Evolutionary conservation across 2,113 vertebrate genomes (phyloP), one percentile per base, ranked within the genome.

Genomic region (Nycticebus coucang): DNA sequence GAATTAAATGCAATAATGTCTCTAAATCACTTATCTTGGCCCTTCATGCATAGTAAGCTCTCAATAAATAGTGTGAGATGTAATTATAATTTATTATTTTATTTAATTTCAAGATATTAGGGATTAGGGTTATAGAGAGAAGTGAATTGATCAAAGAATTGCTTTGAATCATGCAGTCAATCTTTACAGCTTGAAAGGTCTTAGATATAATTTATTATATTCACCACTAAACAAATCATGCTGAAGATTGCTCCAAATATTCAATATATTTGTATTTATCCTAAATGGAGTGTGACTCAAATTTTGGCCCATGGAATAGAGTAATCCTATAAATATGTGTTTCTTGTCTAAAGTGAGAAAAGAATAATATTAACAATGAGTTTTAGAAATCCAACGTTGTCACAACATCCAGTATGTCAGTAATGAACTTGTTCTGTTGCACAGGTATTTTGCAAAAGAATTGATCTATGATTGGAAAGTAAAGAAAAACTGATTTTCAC

Each of bases 81-180:
- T 71, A 87, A 92, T 87, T 87, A 79, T 92, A 94, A 57, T 83
- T 78, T 26, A 24, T 92, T 84, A 37, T 93, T 89, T 91, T 71
- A 84, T 35, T 87, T 96, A 55, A 91, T 72, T 93, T 62, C 45
- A 75, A 95, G 24, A 60, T 80, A 72, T 8, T 71, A 71, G 13
- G 7, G 6, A 84, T 77, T 53, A 93, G 18, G 28, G 13, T 89
- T 87, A n/a, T 15, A 87, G n/a, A 88, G 10, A 69, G 2, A 5
- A 89, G 74, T 37, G 9, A n/a, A 91, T 62, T 92, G 7, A 0
- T 4, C 79, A 24, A 95, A 78, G 3, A 95, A 94, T 91, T n/a
- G n/a, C 7, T 78, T 59, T 78, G 89, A 60, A 78, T 85, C 53
- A 37, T 57, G 53, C 57, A 69, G 13, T 77, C 35, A 85, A 93